Conservation (phyloP, 2,888 invertebrate species). For the Microplitis manilae region DNA sequence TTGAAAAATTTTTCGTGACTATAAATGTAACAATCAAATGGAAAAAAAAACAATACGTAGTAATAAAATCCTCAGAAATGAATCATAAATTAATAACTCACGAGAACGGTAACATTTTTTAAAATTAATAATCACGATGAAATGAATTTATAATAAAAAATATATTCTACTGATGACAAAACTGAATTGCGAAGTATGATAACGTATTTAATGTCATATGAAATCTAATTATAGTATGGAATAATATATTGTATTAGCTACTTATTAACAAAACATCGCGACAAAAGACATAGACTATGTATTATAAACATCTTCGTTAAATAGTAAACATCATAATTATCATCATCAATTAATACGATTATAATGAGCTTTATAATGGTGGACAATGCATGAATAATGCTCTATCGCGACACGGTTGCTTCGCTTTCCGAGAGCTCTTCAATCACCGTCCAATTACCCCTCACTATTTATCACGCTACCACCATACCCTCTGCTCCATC, state of each 20-base stretch:
- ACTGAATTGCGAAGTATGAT: too few relatives aligned
- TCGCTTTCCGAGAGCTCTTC: conserved; percentile 49
- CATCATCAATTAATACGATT: conserved; percentile 26
- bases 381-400: conserved; percentile 31
- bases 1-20: too few relatives aligned
- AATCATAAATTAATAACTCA: too few relatives aligned
- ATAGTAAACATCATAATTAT: neutral
- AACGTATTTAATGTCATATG: neutral
- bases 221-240: neutral
- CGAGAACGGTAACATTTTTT: too few relatives aligned
- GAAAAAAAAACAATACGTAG: too few relatives aligned
- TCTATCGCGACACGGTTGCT: conserved; percentile 33
- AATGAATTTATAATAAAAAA: too few relatives aligned
- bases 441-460: conserved; percentile 52
- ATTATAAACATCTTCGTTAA: neutral
- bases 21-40: too few relatives aligned
- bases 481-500: conserved; percentile 43
- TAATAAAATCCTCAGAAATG: too few relatives aligned
- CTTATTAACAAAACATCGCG: neutral
- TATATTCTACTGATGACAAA: too few relatives aligned
- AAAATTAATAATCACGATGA: too few relatives aligned
- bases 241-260: neutral
- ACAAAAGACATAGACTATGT: neutral
- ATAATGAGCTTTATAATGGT: conserved; percentile 27
- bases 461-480: conserved; percentile 52